Conservation (phyloP, 2,888 invertebrate genomes). For the Aspidiotus rigidus region DNA sequence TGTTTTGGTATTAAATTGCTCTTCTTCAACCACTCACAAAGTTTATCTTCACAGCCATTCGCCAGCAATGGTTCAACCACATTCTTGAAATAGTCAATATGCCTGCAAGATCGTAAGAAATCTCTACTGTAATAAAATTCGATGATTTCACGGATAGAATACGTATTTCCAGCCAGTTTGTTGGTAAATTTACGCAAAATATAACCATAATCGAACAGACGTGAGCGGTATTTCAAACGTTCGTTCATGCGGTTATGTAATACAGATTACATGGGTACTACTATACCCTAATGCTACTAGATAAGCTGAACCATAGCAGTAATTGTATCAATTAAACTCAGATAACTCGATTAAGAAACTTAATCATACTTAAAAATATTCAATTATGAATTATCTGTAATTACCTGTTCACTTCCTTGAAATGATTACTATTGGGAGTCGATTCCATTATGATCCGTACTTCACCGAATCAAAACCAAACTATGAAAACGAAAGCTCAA, state of each 20-base stretch:
- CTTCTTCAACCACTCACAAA: constrained; percentile 49
- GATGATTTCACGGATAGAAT: neutral
- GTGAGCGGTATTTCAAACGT: no score
- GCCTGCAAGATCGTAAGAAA: constrained; percentile 39
- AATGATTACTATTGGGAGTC: constrained; percentile 23
- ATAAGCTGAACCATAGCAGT: no score
- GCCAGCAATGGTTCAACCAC: constrained; percentile 47
- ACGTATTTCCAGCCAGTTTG: neutral
- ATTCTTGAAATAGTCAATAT: constrained; percentile 45
- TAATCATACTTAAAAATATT: no score
- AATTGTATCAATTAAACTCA: no score
- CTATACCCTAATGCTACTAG: no score
- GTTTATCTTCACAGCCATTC: constrained; percentile 48
- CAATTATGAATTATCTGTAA: no score
- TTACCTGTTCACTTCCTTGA: constrained; percentile 25
- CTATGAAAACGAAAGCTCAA: no score
- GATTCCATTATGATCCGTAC: constrained; percentile 13
- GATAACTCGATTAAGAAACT: no score
- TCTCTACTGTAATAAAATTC: neutral
- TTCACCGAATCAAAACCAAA: no score
- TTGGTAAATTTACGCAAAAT: neutral
- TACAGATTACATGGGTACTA: no score
- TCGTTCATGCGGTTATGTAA: no score
- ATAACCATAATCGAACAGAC: no score
- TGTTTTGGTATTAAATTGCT: constrained; percentile 46